These are phyloP conservation scores for Drosophila lacertosa DNA, from an alignment of 1,140 invertebrate species.

Conservation along the genomic window DNA sequence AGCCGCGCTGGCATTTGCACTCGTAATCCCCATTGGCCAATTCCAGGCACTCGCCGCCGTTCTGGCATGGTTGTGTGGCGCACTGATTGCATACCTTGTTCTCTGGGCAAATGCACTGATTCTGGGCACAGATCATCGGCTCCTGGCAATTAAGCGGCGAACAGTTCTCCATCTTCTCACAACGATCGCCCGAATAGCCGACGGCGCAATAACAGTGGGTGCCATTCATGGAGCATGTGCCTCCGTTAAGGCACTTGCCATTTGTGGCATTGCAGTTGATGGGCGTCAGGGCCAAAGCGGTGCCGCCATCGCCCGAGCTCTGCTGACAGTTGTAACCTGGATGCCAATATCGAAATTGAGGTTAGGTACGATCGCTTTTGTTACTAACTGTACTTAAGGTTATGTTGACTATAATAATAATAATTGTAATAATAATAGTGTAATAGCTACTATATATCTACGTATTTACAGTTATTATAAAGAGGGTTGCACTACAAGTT, in stretches of 20 bases:
- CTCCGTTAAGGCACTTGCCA: conserved; percentile 90
- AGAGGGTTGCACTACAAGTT: conserved; percentile 63
- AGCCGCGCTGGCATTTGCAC: conserved; percentile 92
- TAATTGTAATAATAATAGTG: not conserved
- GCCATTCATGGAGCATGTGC: conserved; percentile 89
- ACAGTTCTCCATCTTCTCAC: conserved; percentile 90
- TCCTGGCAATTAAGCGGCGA: conserved; percentile 84
- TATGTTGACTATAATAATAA: too few relatives aligned
- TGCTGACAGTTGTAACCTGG: conserved; percentile 80
- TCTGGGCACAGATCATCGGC: conserved; percentile 87
- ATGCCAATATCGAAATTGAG: conserved; percentile 4
- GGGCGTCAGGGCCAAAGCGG: conserved; percentile 60
- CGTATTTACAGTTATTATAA: conserved; percentile 58
- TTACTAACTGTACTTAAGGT: conserved; percentile 16
- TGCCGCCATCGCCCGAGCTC: conserved; percentile 54
- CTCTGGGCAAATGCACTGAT: conserved; percentile 86
- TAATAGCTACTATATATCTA: conserved; percentile 21
- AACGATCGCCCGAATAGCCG: conserved; percentile 91
- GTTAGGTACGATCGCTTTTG: conserved; percentile 16
- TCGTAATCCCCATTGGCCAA: conserved; percentile 87
- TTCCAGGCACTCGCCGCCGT: conserved; percentile 88
- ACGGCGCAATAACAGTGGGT: conserved; percentile 89
- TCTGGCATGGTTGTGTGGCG: conserved; percentile 87
- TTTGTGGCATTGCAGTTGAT: conserved; percentile 75
- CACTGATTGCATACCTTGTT: conserved; percentile 85